Percentiles rank a stretch among this genome's conserved stretches.
Evolutionary conservation across 2,113 vertebrate genomes (phyloP).

Genomic region (Oryctolagus cuniculus): DNA sequence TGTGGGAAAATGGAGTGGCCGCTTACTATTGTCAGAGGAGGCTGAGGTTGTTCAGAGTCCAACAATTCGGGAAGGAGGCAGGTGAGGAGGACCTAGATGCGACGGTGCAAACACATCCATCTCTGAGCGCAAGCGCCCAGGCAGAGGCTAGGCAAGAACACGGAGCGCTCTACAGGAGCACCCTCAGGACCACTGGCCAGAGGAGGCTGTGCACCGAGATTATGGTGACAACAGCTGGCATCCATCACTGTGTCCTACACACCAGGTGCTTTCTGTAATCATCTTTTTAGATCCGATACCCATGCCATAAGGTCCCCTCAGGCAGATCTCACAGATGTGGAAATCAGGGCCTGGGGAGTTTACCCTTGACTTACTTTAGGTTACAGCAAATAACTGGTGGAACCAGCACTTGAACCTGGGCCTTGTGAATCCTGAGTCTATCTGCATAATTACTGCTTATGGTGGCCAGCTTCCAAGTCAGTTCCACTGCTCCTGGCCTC

Average conservation of each 20-base stretch:
- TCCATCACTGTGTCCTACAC: background rate
- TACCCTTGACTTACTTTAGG: slow-evolving; percentile 33
- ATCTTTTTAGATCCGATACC: background rate
- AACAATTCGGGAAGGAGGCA: background rate
- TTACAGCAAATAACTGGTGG: slow-evolving; percentile 24
- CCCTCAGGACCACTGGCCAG: background rate
- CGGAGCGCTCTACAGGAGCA: background rate
- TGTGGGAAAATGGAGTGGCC: background rate
- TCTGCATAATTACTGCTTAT: background rate
- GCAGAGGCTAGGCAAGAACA: background rate
- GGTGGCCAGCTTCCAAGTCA: background rate
- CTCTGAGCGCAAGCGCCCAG: background rate
- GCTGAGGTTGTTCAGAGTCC: background rate
- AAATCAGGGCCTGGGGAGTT: background rate
- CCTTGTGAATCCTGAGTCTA: background rate
- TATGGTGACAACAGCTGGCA: background rate
- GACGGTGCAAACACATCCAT: background rate
- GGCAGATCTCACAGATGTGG: background rate
- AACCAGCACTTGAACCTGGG: slow-evolving; percentile 34
- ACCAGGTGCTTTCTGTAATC: background rate
- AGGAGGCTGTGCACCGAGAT: background rate
- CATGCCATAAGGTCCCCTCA: background rate
- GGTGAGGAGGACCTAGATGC: background rate
- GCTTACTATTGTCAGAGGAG: background rate
- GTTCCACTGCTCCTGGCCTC: background rate